Conservation (phyloP, 2,888 invertebrate genomes). For the Trichogramma dendrolimi region DNA sequence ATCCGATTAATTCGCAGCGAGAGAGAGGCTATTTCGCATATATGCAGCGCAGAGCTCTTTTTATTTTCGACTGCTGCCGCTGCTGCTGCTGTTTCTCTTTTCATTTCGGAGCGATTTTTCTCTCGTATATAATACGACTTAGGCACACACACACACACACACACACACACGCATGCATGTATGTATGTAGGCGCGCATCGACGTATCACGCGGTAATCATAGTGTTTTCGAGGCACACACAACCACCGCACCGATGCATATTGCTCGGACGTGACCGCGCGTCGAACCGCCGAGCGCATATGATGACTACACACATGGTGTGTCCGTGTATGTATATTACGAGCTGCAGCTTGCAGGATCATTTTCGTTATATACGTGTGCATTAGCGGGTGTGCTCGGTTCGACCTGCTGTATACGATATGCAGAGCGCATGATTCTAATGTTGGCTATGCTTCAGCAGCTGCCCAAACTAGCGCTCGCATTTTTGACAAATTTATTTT, state of each 20-base stretch:
- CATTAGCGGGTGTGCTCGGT: no score
- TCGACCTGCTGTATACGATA: background rate
- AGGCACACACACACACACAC: constrained; percentile 38
- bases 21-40: constrained; percentile 36
- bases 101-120: constrained; percentile 9
- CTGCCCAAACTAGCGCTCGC: no score
- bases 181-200: constrained; percentile 31
- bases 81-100: background rate
- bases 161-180: no score
- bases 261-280: constrained; percentile 47
- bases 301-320: background rate
- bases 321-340: background rate
- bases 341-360: no score
- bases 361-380: no score
- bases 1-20: constrained; percentile 47
- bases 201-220: constrained; percentile 43
- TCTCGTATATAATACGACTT: constrained; percentile 31
- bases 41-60: constrained; percentile 29
- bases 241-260: constrained; percentile 31
- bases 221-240: constrained; percentile 40
- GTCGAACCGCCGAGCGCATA: constrained; percentile 16
- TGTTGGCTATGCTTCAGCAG: background rate
- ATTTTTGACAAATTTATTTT: no score
- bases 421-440: background rate
- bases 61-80: constrained; percentile 11